Percentiles rank a stretch among this genome's conserved stretches.
Evolutionary conservation across 2,113 vertebrate species (phyloP).

Genomic region (Grallaria varia): DNA sequence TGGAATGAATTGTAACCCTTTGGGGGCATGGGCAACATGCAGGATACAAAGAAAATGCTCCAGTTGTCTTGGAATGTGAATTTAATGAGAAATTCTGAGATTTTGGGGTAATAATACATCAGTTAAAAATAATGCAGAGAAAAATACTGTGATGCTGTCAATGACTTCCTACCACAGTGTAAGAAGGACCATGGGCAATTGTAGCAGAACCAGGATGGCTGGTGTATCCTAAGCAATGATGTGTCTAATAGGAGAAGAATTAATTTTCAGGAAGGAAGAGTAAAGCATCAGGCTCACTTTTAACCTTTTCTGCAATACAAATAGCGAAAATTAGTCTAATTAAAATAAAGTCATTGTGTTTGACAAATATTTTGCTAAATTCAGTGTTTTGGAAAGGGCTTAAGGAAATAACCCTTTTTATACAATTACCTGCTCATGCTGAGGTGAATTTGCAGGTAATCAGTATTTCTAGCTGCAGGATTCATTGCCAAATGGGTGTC

Average conservation of each 20-base stretch:
- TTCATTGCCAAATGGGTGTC: background rate
- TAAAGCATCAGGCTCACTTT: background rate
- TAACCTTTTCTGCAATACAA: background rate
- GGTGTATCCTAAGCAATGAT: background rate
- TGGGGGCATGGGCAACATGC: accelerated
- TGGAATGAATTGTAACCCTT: background rate
- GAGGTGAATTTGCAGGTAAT: background rate
- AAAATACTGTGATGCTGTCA: background rate
- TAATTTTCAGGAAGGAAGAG: background rate
- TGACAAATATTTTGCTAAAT: background rate
- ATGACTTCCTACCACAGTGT: background rate
- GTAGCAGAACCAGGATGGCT: background rate
- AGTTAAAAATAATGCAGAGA: background rate
- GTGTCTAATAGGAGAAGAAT: background rate
- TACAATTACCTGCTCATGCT: background rate
- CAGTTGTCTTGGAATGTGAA: background rate
- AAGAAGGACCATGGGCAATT: background rate
- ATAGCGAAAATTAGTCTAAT: background rate
- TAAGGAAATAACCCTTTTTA: background rate
- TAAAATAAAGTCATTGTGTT: background rate
- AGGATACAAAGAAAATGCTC: background rate
- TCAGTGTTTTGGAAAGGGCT: background rate
- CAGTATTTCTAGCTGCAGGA: background rate
- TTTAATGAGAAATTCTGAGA: background rate
- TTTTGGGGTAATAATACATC: background rate